Conservation (phyloP, 2,888 invertebrate genomes). For the Malthinus flaveolus region DNA sequence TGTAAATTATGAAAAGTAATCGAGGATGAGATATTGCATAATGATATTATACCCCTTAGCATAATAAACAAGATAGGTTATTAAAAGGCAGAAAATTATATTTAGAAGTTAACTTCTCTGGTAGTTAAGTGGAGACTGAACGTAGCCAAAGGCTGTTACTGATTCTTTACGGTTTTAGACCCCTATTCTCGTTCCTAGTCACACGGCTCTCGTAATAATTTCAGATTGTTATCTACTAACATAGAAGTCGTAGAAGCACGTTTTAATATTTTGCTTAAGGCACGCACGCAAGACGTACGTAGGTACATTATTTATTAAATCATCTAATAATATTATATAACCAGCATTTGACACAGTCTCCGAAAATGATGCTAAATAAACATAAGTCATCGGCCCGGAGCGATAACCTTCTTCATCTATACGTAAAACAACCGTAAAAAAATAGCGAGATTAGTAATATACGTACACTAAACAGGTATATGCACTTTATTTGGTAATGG, state of each 20-base stretch:
- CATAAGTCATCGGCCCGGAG: slow-evolving; percentile 27
- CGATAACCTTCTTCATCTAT: slow-evolving; percentile 28
- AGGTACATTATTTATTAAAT: slow-evolving; percentile 13
- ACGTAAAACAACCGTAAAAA: slow-evolving; percentile 24
- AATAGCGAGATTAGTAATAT: slow-evolving; percentile 33
- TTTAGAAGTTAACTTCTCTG: slow-evolving; percentile 27
- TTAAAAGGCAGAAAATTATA: slow-evolving; percentile 28
- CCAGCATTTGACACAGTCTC: slow-evolving; percentile 17
- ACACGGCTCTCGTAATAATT: slow-evolving; percentile 27
- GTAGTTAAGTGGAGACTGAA: slow-evolving; percentile 28
- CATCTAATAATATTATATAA: slow-evolving; percentile 15
- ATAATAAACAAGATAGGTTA: slow-evolving; percentile 19
- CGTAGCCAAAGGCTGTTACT: slow-evolving; percentile 25
- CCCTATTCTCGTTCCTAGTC: slow-evolving; percentile 27
- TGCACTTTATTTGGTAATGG: slow-evolving; percentile 33
- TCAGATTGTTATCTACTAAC: slow-evolving; percentile 27
- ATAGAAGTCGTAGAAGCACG: slow-evolving; percentile 22
- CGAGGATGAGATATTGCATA: slow-evolving; percentile 20
- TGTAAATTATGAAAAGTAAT: slow-evolving; percentile 9
- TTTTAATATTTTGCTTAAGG: slow-evolving; percentile 24
- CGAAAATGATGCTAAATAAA: slow-evolving; percentile 23
- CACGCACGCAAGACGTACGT: slow-evolving; percentile 20
- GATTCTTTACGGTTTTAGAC: slow-evolving; percentile 23
- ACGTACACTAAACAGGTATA: slow-evolving; percentile 32
- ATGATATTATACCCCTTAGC: slow-evolving; percentile 23